Evolutionary conservation across 1,140 invertebrate species (phyloP).

Genomic region (Ylistrum balloti): DNA sequence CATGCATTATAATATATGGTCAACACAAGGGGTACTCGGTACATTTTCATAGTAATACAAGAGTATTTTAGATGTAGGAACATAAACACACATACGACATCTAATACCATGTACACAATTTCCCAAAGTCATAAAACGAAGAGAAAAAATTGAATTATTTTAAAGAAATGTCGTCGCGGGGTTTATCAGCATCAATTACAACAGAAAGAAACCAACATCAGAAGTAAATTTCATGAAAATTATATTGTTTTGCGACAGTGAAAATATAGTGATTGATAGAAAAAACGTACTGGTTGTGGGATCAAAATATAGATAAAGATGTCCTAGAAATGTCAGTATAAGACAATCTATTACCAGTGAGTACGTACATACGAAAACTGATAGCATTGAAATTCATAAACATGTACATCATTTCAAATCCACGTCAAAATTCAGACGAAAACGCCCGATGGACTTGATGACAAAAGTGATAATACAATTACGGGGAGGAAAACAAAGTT

Average conservation of each 20-base stretch:
- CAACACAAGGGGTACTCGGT: not conserved
- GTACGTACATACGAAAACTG: not conserved
- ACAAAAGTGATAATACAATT: slow-evolving; percentile 4
- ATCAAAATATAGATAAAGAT: not conserved
- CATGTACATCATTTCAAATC: not conserved
- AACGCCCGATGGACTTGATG: not conserved
- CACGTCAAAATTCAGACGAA: not conserved
- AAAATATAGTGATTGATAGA: no score
- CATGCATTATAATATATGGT: not conserved
- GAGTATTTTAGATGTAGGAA: not conserved
- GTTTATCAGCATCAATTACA: no score
- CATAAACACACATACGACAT: not conserved
- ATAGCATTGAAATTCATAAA: not conserved
- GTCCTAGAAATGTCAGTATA: not conserved
- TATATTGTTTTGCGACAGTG: not conserved
- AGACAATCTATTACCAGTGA: not conserved
- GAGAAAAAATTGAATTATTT: not conserved
- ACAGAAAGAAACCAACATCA: not conserved
- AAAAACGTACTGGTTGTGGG: not conserved
- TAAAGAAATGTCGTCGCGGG: not conserved
- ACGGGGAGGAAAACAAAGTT: not conserved
- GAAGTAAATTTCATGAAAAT: not conserved
- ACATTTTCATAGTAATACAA: not conserved
- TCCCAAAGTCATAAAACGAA: not conserved
- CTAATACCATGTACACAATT: not conserved